Base-by-base conservation (phyloP, 2,113 vertebrate genomes). In the Narcine bancroftii region DNA sequence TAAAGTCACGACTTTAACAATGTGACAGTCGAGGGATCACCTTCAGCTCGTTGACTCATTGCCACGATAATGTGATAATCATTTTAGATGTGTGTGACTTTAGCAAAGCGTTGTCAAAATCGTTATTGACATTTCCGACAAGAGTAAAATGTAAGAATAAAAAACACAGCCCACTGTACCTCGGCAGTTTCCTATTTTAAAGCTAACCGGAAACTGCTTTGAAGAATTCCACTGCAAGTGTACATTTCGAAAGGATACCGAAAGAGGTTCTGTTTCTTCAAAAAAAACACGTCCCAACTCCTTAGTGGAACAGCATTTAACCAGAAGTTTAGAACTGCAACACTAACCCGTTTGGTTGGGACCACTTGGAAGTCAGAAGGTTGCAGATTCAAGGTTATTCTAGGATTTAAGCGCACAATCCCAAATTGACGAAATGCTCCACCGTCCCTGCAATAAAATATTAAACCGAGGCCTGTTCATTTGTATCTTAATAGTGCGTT, bases 151-250 rank as follows among this genome's bases (percentile, higher is more conserved):
- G 76, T 6, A 1, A 79, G 45, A 47, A 83, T 85, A 60, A 87
- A 87, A 36, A 87, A 10, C 24, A 39, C 39, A 45, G 19, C 19
- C 3, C 47, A 87, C 53, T 33, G 3, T 29, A 47, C 3, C 50
- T 60, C 33, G 60, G 11, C 53, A 87, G 33, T 60, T 87, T 87
- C n/a, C 81, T 19, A 81, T 81, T 33, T 81, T 81, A 81, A 81
- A 33, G 24, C 17, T 60, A 19, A 21, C 33, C 81, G 81, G 81
- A 87, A 85, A 15, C 13, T 36, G 50, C 4, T 83, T 83, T 83
- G 29, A 56, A 60, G 53, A 87, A 87, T 0, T 85, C 29, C 81
- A 3, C 72, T 39, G 15, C 72, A 60, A 87, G 17, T 36, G 7
- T 87, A n/a, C 50, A 56, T 29, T 17, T 19, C 50, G 56, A 36